Conservation (phyloP, 2,888 invertebrate species). For the Agriopis aurantiaria region DNA sequence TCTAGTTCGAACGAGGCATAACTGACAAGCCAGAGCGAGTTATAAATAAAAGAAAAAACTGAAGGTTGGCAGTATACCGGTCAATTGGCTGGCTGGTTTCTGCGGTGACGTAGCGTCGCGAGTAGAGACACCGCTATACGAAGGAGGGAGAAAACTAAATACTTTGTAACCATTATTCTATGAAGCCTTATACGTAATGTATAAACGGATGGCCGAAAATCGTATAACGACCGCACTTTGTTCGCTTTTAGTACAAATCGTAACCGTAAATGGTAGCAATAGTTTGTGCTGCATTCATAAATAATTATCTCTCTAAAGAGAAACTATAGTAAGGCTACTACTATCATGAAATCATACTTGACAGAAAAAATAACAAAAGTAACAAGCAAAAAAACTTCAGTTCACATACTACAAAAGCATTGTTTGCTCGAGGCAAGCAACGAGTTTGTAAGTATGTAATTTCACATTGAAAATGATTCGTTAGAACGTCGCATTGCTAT, state of each 20-base stretch:
- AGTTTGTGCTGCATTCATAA: constrained; percentile 58
- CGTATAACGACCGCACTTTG: constrained; percentile 80
- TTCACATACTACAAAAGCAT: constrained; percentile 7
- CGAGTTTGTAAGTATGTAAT: not conserved
- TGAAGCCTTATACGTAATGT: constrained; percentile 81
- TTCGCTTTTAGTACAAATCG: constrained; percentile 61
- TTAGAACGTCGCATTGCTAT: constrained; percentile 7
- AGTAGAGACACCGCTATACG: constrained; percentile 60
- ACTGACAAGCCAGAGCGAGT: constrained; percentile 82
- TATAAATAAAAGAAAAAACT: constrained; percentile 85
- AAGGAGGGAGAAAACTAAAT: constrained; percentile 57
- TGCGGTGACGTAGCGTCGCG: constrained; percentile 80
- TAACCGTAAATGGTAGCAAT: constrained; percentile 63
- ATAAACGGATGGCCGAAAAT: constrained; percentile 81
- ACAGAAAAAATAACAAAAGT: not conserved
- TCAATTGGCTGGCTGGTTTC: constrained; percentile 86
- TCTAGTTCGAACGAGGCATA: constrained; percentile 69
- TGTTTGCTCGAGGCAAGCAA: constrained; percentile 5
- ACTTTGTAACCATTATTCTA: constrained; percentile 77
- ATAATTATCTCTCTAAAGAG: constrained; percentile 33
- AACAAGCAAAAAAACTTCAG: not conserved
- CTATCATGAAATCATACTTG: constrained; percentile 10
- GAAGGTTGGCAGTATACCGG: constrained; percentile 86
- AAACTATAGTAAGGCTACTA: not conserved
- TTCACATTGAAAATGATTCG: constrained; percentile 7